phyloP scores from a whole-genome alignment of 92 coral and sea anemone species.

The Paragorgia papillata region DNA sequence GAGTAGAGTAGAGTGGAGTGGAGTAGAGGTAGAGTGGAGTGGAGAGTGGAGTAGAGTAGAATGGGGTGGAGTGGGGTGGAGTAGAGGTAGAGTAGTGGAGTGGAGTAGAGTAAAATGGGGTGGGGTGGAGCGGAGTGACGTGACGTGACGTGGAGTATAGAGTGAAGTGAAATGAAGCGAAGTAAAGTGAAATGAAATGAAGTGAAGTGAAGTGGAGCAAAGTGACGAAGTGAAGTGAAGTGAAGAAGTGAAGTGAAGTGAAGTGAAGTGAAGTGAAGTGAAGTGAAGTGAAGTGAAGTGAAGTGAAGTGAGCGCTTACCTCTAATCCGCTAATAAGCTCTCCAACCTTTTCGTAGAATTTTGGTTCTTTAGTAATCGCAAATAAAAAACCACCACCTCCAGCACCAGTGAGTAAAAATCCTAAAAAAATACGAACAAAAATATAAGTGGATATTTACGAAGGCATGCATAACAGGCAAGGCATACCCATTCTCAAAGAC shows the following conservation, averaged over 20 bases:
- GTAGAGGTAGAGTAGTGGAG: no score
- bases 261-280: neutral
- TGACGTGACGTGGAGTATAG: neutral
- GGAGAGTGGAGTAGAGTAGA: constrained; percentile 22
- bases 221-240: constrained; percentile 5
- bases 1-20: constrained; percentile 21
- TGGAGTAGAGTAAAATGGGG: neutral
- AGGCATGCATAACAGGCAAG: no score
- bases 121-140: neutral
- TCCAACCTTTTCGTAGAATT: constrained; percentile 68
- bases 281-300: neutral
- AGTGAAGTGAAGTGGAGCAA: neutral
- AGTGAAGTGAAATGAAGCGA: neutral
- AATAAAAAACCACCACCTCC: constrained; percentile 97
- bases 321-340: constrained; percentile 35
- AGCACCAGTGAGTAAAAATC: constrained; percentile 94
- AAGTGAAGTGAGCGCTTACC: constrained; percentile 38
- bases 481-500: no score
- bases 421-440: constrained; percentile 43
- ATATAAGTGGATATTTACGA: no score
- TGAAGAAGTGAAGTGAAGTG: constrained; percentile 2
- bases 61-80: no score
- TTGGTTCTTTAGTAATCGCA: constrained; percentile 78
- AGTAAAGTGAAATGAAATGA: neutral
- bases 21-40: no score